phyloP scores from a whole-genome alignment of 2,888 invertebrate species.

The Polyommatus iphigenia region DNA sequence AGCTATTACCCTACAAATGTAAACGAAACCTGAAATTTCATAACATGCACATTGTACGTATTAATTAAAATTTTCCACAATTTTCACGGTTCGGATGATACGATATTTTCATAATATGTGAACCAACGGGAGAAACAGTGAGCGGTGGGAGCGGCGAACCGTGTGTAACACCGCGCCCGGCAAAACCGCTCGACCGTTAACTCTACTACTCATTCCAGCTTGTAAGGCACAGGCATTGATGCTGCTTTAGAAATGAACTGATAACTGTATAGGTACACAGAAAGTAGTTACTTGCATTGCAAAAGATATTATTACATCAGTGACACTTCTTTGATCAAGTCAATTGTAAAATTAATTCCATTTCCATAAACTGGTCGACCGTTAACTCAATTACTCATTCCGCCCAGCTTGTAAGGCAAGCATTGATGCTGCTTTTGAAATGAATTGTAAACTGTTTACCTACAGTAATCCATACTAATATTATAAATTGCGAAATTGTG shows the following conservation, averaged over 20 bases:
- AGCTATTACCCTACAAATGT: neutral
- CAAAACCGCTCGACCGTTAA: slow-evolving; percentile 1
- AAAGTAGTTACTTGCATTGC: too few relatives aligned
- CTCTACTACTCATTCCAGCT: neutral
- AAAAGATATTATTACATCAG: too few relatives aligned
- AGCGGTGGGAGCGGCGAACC: neutral
- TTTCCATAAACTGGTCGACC: neutral
- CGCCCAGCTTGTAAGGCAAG: neutral
- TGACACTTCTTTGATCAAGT: too few relatives aligned
- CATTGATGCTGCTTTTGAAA: neutral
- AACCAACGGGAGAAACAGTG: slow-evolving; percentile 17
- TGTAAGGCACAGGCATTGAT: neutral
- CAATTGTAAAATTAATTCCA: too few relatives aligned
- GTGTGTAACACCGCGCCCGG: neutral
- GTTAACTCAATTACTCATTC: neutral
- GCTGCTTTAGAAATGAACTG: too few relatives aligned
- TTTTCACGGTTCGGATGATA: slow-evolving; percentile 9
- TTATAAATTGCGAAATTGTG: neutral
- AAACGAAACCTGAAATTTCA: neutral
- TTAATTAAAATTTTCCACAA: slow-evolving; percentile 20
- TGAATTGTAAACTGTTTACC: neutral
- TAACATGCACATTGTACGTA: neutral
- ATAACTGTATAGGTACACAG: too few relatives aligned
- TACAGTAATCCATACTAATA: neutral
- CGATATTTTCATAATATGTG: neutral